Evolutionary conservation across 1,140 invertebrate genomes (phyloP), one percentile per base, ranked within the genome.

Genomic region (Geopemphigus sp.): DNA sequence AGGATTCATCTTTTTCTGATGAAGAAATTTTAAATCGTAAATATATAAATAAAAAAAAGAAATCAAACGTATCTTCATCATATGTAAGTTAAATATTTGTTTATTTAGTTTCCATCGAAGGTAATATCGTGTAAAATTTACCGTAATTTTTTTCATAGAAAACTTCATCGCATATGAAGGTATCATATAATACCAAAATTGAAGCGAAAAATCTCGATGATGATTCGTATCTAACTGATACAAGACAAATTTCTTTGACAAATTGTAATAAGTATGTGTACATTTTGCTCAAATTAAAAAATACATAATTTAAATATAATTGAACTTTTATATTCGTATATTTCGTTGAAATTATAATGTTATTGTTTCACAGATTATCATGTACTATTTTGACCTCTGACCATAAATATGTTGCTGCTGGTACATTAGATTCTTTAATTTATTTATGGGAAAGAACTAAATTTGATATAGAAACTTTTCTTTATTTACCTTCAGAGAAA

Each of bases 391-490:
- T 78, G 14, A 61, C 74, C 8, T 12, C 15, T n/a, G 39, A 78
- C 24, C 74, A 29, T 12, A 63, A 50, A 10, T 50, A 26, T 26
- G 57, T 78, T 19, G 39, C 17, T 61, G 57, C 74, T 78, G 74
- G 74, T 50, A 45, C 56, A 39, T 14, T 61, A 78, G 57, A 78
- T 78, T 47, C 54, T 19, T 45, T 61, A n/a, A 63, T 78, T 61
- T 78, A 78, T 24, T 26, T 78, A 59, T 78, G 74, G 74, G 39
- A 78, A 5, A 78, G 74, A 63, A 5, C 14, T 14, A 61, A 32
- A 53, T 17, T 26, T 5, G 22, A 70, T 22, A 12, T 15, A 68
- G n/a, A 19, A 10, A 68, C 5, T 68, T 53, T 39, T 3, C 5
- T n/a, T 0, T 4, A 39, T 39, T 39, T 19, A 54, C 11, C 68